These are phyloP conservation scores for Agrochola litura DNA, from an alignment of 2,888 invertebrate species.

Conservation along the genomic window DNA sequence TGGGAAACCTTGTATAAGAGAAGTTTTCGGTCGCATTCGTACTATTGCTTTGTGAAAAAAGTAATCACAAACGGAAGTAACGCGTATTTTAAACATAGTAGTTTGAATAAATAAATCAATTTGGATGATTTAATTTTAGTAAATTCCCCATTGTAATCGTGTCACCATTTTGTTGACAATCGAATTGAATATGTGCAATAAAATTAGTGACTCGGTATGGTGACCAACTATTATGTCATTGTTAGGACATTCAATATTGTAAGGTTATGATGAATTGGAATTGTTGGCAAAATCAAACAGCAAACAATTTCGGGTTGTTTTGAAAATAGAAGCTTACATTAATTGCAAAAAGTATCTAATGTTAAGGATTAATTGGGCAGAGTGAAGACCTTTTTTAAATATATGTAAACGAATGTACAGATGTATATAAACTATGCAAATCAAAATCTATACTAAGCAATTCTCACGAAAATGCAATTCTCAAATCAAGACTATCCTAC, in stretches of 20 bases:
- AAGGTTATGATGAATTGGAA: background rate
- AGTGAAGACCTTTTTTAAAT: background rate
- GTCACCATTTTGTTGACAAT: conserved; percentile 62
- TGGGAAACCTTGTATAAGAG: conserved; percentile 58
- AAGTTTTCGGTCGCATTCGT: background rate
- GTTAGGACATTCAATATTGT: conserved; percentile 8
- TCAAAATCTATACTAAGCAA: background rate
- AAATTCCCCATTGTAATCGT: conserved; percentile 52
- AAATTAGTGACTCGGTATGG: conserved; percentile 63
- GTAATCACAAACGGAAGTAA: conserved; percentile 9
- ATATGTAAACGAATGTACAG: too few relatives aligned
- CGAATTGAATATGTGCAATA: conserved; percentile 69
- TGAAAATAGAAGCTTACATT: background rate
- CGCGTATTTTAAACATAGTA: conserved; percentile 12
- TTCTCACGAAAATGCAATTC: background rate
- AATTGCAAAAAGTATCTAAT: background rate
- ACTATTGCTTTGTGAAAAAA: conserved; percentile 26
- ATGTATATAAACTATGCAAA: background rate
- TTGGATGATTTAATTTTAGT: conserved; percentile 49
- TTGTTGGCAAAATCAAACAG: background rate
- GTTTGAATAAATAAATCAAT: conserved; percentile 50
- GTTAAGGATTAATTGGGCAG: background rate
- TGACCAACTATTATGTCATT: conserved; percentile 45
- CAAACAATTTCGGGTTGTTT: background rate
- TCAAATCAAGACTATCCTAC: conserved; percentile 44